These are phyloP conservation scores for Eupithecia inturbata DNA, from an alignment of 2,888 invertebrate genomes.

Conservation along the genomic window DNA sequence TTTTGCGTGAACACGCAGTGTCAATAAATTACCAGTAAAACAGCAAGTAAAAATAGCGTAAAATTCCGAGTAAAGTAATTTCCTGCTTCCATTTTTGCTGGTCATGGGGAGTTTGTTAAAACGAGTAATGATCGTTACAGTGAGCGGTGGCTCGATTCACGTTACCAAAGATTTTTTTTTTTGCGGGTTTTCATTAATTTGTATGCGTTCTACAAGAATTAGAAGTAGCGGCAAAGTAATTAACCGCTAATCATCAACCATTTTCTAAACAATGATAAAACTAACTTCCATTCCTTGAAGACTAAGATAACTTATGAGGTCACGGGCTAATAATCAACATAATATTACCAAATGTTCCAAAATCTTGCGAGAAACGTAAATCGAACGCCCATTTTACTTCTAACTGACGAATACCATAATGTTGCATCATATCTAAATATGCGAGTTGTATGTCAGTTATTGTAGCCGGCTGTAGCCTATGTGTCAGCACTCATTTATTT, in stretches of 20 bases:
- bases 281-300: background rate
- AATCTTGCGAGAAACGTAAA: background rate
- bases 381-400: background rate
- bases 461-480: slow-evolving; percentile 23
- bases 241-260: background rate
- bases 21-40: no score
- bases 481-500: slow-evolving; percentile 44
- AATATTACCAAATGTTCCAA: background rate
- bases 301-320: background rate
- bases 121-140: slow-evolving; percentile 8
- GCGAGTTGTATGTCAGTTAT: slow-evolving; percentile 12
- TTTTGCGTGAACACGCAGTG: no score
- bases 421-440: background rate
- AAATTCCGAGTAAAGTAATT: background rate
- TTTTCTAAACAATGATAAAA: background rate
- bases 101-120: slow-evolving; percentile 1
- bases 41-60: background rate
- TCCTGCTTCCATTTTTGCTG: background rate
- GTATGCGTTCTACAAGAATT: background rate
- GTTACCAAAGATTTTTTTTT: background rate
- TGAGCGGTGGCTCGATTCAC: background rate
- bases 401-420: background rate
- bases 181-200: background rate
- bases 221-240: background rate
- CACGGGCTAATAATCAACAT: background rate